These are phyloP conservation scores for Euphydryas editha DNA, from an alignment of 2,888 invertebrate genomes.

Conservation along the genomic window DNA sequence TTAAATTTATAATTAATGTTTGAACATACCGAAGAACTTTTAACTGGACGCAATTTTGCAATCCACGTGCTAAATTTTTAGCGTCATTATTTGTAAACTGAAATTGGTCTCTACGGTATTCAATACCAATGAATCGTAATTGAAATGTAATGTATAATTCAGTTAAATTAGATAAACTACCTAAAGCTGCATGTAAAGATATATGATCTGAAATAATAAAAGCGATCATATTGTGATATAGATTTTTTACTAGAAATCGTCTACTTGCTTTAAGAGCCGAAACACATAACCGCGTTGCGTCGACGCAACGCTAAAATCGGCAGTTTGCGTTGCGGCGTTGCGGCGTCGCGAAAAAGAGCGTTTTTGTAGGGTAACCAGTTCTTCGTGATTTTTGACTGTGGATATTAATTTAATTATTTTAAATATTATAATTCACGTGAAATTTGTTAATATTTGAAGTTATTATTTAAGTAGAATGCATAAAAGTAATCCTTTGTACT, in stretches of 20 bases:
- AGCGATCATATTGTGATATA: neutral
- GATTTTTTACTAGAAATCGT: no score
- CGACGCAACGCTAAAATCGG: no score
- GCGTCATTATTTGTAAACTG: constrained; percentile 79
- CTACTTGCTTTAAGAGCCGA: neutral
- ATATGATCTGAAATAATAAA: constrained; percentile 66
- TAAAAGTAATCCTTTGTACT: no score
- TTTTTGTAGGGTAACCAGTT: no score
- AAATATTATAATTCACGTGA: no score
- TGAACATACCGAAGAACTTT: constrained; percentile 63
- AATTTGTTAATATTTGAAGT: no score
- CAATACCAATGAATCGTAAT: constrained; percentile 61
- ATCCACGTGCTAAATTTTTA: constrained; percentile 69
- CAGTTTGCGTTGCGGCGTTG: no score
- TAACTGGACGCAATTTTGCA: constrained; percentile 69
- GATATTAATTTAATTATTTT: no score
- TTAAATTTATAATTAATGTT: neutral
- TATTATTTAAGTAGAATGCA: no score
- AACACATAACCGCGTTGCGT: no score
- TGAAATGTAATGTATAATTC: constrained; percentile 76
- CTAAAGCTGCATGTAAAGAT: constrained; percentile 76
- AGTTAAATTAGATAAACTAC: constrained; percentile 69
- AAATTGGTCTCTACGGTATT: constrained; percentile 75
- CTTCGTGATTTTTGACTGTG: no score
- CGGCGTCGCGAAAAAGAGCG: no score